Base-by-base conservation (phyloP, 1,140 invertebrate species). In the Drosophila nebulosa region DNA sequence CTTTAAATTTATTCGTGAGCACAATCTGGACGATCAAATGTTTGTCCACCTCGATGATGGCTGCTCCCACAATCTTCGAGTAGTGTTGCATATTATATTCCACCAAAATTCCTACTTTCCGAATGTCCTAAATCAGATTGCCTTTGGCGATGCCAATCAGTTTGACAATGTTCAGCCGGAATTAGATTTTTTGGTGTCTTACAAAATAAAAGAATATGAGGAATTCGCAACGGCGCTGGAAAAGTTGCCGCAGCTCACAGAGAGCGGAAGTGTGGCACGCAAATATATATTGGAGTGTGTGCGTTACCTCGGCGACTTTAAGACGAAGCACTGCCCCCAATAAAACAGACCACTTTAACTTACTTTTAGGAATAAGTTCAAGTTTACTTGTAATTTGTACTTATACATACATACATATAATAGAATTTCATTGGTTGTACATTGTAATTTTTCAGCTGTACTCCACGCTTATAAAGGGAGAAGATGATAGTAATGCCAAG, bases 1-100 rank as follows among this genome's bases (percentile, higher is more conserved):
- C 64, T 92, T 92, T 52, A 92, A 92, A 64, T 94, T 93, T 76
- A 91, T 94, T 35, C 90, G 85, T 58, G 81, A 85, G 27, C 92
- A 93, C 65, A 80, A 91, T 66, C 91, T 94, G 18, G 58, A 92
- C 64, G 78, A 91, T 61, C 76, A 90, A 64, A 91, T 92, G 76
- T 89, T 93, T 53, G 90, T 91, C 27, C 79, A 93, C 46, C 62
- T 68, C 1, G 63, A 70, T 16, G 83, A 90, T 4, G 92, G 92
- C 6, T 74, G 88, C 39, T 92, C 92, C 3, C 92, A 92, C 69
- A 92, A 92, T 63, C 65, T 93, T 16, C 86, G 89, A 64, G 91
- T 92, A 4, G 86, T 93, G 1, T 62, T 93, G 3, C 92, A 92
- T 69, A 69, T 93, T 21, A 73, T 90, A 35, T 88, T 81, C n/a